Evolutionary conservation across 2,888 invertebrate genomes (phyloP).

Genomic region (Amphipyra tragopoginis): DNA sequence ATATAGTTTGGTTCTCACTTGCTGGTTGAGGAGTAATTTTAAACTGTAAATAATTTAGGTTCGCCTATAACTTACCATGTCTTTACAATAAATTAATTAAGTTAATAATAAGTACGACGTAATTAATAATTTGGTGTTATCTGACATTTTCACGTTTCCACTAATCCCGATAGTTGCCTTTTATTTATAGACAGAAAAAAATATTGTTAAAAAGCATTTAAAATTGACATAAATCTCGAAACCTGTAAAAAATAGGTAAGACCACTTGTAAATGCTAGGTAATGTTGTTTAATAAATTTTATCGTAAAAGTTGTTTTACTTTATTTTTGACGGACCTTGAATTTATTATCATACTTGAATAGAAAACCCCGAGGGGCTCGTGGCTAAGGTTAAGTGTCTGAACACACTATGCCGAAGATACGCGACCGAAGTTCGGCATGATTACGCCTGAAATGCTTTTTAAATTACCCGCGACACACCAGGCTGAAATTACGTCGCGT

Average conservation of each 20-base stretch:
- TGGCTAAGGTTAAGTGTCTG: too few species aligned
- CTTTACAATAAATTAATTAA: constrained; percentile 33
- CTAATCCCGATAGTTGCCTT: constrained; percentile 29
- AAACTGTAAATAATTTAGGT: constrained; percentile 57
- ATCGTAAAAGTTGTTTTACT: constrained; percentile 32
- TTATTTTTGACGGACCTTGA: not conserved
- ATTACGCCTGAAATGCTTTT: too few species aligned
- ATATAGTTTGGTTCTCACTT: constrained; percentile 36
- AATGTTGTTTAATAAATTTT: constrained; percentile 52
- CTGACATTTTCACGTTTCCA: constrained; percentile 17
- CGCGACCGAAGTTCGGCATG: too few species aligned
- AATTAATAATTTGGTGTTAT: constrained; percentile 15
- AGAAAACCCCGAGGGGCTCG: too few species aligned
- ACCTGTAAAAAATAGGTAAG: constrained; percentile 19
- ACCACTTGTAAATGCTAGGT: constrained; percentile 20
- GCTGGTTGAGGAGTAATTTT: constrained; percentile 47
- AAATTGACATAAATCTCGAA: constrained; percentile 29
- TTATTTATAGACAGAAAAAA: constrained; percentile 18
- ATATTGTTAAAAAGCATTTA: constrained; percentile 20
- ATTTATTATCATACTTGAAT: too few species aligned
- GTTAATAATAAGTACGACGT: constrained; percentile 46
- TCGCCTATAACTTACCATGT: constrained; percentile 30
- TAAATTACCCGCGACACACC: too few species aligned
- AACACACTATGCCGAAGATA: too few species aligned
- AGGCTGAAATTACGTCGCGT: too few species aligned